Base-by-base conservation (phyloP, 2,888 invertebrate genomes). In the Lithophane semibrunnea region DNA sequence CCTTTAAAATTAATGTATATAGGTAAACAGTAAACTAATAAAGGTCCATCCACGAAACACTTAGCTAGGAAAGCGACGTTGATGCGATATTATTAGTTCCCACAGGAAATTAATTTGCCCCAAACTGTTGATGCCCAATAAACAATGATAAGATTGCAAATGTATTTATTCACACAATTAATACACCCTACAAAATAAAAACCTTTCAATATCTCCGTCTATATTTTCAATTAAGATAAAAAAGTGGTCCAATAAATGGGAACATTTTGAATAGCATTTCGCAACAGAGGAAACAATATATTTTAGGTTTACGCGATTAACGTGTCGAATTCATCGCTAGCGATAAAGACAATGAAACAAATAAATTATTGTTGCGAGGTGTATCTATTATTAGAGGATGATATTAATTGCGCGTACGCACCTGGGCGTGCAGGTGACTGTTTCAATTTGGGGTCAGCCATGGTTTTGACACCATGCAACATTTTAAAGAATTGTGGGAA, bases 361-460 rank as follows among this genome's bases (percentile, higher is more conserved):
- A 95, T 94, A 93, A 93, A 94, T 91, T 83, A 82, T 82, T 79
- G 80, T 85, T 89, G 91, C 90, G 89, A 89, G 89, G 92, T 91
- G 88, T 90, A 90, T 92, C 92, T 94, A 94, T 93, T 95, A 95
- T 92, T 93, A 92, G 94, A 93, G 92, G 94, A 94, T 93, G 93
- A 91, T 94, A 94, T 95, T 95, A 95, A 95, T 95, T 95, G 95
- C 94, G 91, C 88, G 77, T 61, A 84, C 94, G 95, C 96, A 96
- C 96, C 96, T 96, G 96, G 96, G 94, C 89, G 83, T 91, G 95
- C 96, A 96, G 96, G 96, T 96, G 96, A 94, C 92, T 91, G 85
- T 90, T 88, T 88, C 91, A 92, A 92, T 95, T 96, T 95, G 94
- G 95, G 95, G 96, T 95, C 95, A 95, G 92, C 91, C 91, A 90